A percentile compares a stretch with the other conserved stretches of the same genome.
phyloP scores from a whole-genome alignment of 2,888 invertebrate genomes.

The Cloeon dipterum region DNA sequence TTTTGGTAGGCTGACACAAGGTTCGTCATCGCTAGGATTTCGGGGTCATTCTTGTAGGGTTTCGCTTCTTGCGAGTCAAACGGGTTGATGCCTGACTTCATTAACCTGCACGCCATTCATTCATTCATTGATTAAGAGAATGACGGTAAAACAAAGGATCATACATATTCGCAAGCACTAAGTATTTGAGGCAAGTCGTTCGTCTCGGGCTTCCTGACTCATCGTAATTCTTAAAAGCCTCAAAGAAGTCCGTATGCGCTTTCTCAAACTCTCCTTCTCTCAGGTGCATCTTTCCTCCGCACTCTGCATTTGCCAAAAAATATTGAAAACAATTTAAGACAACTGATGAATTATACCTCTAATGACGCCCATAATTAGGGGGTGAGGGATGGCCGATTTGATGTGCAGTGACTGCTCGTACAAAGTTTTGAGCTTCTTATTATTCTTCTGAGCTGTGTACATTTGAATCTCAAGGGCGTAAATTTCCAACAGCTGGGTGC shows the following conservation, averaged over 20 bases:
- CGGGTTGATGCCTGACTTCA: slow-evolving; percentile 98
- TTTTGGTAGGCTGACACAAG: slow-evolving; percentile 92
- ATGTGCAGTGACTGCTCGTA: slow-evolving; percentile 97
- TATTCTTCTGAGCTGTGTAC: slow-evolving; percentile 99
- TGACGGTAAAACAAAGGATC: no score
- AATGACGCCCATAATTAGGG: slow-evolving; percentile 97
- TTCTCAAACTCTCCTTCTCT: slow-evolving; percentile 96
- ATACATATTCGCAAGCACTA: slow-evolving; percentile 95
- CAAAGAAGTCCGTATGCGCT: slow-evolving; percentile 98
- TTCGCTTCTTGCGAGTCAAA: slow-evolving; percentile 99
- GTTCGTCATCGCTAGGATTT: slow-evolving; percentile 98
- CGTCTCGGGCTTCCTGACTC: slow-evolving; percentile 93
- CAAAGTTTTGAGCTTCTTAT: slow-evolving; percentile 85
- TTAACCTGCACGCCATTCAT: slow-evolving; percentile 45
- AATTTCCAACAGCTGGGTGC: slow-evolving; percentile 91
- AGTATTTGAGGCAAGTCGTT: slow-evolving; percentile 92
- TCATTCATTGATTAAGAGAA: no score
- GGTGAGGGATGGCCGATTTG: slow-evolving; percentile 99
- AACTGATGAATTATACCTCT: no score
- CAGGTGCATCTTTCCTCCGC: slow-evolving; percentile 98
- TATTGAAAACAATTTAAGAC: no score
- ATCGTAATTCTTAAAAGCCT: slow-evolving; percentile 98
- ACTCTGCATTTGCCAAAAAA: slow-evolving; percentile 36
- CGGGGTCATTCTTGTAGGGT: slow-evolving; percentile 97
- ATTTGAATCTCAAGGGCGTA: slow-evolving; percentile 99